phyloP scores from a whole-genome alignment of 2,797 vertebrate species.

The Sorex maritimensis region DNA sequence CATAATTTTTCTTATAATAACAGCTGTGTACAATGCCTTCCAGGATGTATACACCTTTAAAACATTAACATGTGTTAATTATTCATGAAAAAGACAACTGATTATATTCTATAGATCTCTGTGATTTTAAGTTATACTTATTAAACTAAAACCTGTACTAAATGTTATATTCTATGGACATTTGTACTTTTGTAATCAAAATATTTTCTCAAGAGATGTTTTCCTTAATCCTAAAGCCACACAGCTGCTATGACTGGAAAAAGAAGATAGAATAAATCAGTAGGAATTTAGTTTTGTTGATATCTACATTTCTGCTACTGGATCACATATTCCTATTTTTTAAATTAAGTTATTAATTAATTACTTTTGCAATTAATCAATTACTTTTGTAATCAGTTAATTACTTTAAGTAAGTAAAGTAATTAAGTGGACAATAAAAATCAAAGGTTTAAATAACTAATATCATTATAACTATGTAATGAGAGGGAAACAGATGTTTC shows the following conservation, averaged over 20 bases:
- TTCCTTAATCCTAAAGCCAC: not conserved
- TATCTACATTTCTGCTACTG: not conserved
- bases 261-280: not conserved
- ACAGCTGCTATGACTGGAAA: not conserved
- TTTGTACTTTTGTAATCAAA: not conserved
- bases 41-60: not conserved
- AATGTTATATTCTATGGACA: not conserved
- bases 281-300: not conserved
- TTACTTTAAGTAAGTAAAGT: no score
- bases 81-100: not conserved
- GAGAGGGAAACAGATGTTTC: not conserved
- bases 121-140: conserved; percentile 12
- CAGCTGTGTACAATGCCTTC: not conserved
- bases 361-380: no score
- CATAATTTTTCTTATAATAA: not conserved
- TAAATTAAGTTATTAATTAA: no score
- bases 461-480: not conserved
- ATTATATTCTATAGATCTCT: not conserved
- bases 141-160: conserved; percentile 13
- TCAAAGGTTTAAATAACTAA: not conserved
- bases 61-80: not conserved
- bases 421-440: not conserved
- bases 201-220: not conserved
- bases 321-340: not conserved
- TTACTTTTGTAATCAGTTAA: no score